These are phyloP conservation scores for Mormyrus hasselquistii DNA, from an alignment of 2,797 vertebrate species.

Conservation along the genomic window DNA sequence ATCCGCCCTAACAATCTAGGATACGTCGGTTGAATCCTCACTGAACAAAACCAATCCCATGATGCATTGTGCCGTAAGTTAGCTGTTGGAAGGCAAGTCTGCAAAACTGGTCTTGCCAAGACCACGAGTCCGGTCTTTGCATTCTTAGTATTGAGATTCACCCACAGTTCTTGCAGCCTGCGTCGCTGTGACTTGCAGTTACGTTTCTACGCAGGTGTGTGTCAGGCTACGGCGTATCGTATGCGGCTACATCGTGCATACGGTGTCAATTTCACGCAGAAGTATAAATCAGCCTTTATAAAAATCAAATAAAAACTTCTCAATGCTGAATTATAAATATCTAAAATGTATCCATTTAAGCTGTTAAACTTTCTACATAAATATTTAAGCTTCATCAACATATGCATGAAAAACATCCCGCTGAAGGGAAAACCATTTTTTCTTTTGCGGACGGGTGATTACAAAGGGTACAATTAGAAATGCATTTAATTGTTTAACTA, in stretches of 20 bases:
- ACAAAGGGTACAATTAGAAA: constrained; percentile 10
- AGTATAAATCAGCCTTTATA: neutral
- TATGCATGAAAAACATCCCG: neutral
- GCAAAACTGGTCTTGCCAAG: neutral
- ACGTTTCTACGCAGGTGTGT: neutral
- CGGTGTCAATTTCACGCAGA: neutral
- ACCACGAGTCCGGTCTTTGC: neutral
- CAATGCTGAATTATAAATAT: neutral
- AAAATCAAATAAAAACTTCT: neutral
- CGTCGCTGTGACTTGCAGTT: neutral
- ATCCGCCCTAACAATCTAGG: neutral
- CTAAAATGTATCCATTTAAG: neutral
- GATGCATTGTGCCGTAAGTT: neutral
- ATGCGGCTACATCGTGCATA: neutral
- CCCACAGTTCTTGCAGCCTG: neutral
- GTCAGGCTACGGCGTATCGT: neutral
- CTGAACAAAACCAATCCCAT: neutral
- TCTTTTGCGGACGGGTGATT: neutral
- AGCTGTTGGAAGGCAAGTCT: neutral
- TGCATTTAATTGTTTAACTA: constrained; percentile 17
- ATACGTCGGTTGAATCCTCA: neutral
- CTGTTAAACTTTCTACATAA: neutral
- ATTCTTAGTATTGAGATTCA: neutral
- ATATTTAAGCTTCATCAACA: neutral
- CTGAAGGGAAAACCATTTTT: constrained; percentile 5